Evolutionary conservation across 2,888 invertebrate genomes (phyloP).

Genomic region (Pelosia muscerda): DNA sequence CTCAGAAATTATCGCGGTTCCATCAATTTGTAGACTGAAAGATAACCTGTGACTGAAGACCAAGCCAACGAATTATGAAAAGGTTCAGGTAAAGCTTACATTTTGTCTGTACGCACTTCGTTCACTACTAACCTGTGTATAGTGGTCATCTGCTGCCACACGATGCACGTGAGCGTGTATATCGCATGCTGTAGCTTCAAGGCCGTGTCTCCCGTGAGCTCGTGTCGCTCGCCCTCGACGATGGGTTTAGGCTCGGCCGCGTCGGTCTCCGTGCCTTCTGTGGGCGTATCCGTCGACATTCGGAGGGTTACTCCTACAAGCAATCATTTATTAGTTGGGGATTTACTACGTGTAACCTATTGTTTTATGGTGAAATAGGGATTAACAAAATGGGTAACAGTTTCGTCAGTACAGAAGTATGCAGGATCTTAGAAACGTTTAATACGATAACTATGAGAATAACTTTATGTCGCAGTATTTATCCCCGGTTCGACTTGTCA

Average conservation of each 20-base stretch:
- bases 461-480: background rate
- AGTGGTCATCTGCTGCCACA: slow-evolving; percentile 95
- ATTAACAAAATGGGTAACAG: background rate
- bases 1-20: no score
- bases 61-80: no score
- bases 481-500: no score
- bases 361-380: background rate
- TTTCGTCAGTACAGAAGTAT: background rate
- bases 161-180: slow-evolving; percentile 94
- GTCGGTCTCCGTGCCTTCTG: slow-evolving; percentile 47
- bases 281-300: slow-evolving; percentile 71
- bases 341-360: background rate
- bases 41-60: no score
- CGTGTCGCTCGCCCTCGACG: slow-evolving; percentile 38
- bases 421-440: background rate
- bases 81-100: no score
- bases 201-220: slow-evolving; percentile 87
- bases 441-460: background rate
- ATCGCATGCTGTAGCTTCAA: slow-evolving; percentile 94
- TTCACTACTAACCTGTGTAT: slow-evolving; percentile 89
- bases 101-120: background rate
- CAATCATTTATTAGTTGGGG: background rate
- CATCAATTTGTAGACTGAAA: no score
- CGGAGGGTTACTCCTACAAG: slow-evolving; percentile 65
- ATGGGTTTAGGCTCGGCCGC: slow-evolving; percentile 24